Percentiles rank a stretch among this genome's conserved stretches.
phyloP scores from a whole-genome alignment of 2,113 vertebrate genomes.

The Daphoenositta chrysoptera region DNA sequence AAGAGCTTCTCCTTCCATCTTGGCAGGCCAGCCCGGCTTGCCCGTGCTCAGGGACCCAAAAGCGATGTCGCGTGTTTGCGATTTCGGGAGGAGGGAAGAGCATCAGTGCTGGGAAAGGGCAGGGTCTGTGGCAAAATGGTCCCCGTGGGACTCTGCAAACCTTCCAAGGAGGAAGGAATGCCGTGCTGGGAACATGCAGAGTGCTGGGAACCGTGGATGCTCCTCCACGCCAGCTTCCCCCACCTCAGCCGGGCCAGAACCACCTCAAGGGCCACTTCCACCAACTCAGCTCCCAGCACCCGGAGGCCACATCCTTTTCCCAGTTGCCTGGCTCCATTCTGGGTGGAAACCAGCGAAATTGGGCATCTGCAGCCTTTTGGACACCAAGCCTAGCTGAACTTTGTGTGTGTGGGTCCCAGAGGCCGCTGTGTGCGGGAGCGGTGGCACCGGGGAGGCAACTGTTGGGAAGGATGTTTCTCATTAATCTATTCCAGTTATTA shows the following conservation, averaged over 20 bases:
- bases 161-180: background rate
- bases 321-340: background rate
- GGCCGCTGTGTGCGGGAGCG: background rate
- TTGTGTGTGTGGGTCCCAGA: background rate
- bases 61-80: fast-evolving
- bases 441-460: background rate
- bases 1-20: slow-evolving; percentile 12
- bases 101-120: background rate
- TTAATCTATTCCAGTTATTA: background rate
- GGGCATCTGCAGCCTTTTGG: background rate
- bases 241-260: background rate
- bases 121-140: background rate
- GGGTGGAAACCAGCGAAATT: background rate
- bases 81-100: background rate
- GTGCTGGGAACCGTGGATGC: background rate
- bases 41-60: fast-evolving
- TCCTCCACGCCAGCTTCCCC: background rate
- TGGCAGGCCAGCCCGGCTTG: background rate
- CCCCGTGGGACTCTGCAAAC: background rate
- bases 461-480: background rate
- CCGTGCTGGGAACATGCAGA: background rate
- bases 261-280: background rate
- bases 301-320: background rate
- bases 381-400: background rate
- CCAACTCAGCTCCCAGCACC: background rate